Conservation (phyloP, 1,140 invertebrate genomes). For the Drosophila takahashii region DNA sequence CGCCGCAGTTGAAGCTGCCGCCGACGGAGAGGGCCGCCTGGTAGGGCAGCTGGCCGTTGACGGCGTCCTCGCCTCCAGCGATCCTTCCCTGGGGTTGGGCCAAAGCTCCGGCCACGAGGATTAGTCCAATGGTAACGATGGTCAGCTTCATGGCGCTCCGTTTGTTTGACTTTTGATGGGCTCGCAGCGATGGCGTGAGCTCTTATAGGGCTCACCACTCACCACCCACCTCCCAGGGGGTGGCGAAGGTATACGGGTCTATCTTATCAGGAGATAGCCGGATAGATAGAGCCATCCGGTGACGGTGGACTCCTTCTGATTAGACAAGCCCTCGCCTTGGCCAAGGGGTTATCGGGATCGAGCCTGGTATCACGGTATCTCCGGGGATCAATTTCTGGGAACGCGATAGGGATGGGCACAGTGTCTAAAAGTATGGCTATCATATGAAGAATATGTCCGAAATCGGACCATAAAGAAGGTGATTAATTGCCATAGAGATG, state of each 20-base stretch:
- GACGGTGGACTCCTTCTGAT: constrained; percentile 22
- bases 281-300: constrained; percentile 49
- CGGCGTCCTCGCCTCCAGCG: constrained; percentile 67
- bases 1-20: constrained; percentile 70
- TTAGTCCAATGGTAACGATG: constrained; percentile 19
- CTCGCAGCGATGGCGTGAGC: constrained; percentile 22
- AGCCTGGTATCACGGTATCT: constrained; percentile 2
- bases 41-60: constrained; percentile 70
- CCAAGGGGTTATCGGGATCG: constrained; percentile 4
- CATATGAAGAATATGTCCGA: not conserved
- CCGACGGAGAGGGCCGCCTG: constrained; percentile 70
- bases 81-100: constrained; percentile 52
- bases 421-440: too few species aligned
- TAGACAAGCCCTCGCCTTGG: constrained; percentile 31
- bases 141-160: constrained; percentile 43
- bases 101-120: constrained; percentile 5
- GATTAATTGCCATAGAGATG: too few species aligned
- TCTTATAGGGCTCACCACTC: constrained; percentile 11
- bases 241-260: not conserved
- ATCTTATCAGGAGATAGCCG: constrained; percentile 38
- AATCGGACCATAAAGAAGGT: too few species aligned
- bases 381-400: constrained; percentile 17
- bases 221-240: not conserved
- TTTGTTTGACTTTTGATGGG: not conserved
- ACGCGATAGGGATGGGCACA: constrained; percentile 9